Evolutionary conservation across 2,113 vertebrate species (phyloP), one percentile per base, ranked within the genome.

Genomic region (Nettapus auritus): DNA sequence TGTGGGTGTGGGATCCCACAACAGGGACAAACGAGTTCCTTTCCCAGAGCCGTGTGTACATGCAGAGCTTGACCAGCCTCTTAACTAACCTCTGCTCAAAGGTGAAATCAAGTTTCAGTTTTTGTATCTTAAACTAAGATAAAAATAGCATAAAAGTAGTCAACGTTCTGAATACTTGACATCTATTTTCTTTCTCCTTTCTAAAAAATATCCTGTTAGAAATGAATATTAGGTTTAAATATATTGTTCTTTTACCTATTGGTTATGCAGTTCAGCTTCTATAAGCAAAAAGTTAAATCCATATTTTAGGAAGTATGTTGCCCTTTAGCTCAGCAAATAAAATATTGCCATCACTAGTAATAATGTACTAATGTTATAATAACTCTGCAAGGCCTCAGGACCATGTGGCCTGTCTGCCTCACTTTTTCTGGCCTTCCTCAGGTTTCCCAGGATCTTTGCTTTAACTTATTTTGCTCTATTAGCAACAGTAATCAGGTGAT

Each of bases 281-380:
- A 26, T 42, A 76, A 86, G 17, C 5, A 34, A 31, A 26, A 77
- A 44, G 77, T 68, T 34, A 88, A 92, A 48, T 55, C 36, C 31
- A 34, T 55, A 21, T 75, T 71, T 66, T 68, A 81, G 75, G 56
- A 79, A 82, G 33, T 0, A 0, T 2, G 2, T 42, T 78, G 9
- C 13, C 11, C 12, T 53, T 11, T n/a, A 67, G 21, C 40, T 83
- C 21, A 56, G 14, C 38, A 67, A 77, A 26, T 44, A 80, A 82
- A 86, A 63, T 42, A 63, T 3, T 76, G 6, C 9, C 9, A 40
- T 63, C 20, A 17, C 10, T 29, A 52, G 33, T 53, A 75, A 78
- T 2, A 70, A 42, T 33, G 10, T 14, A 57, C 22, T 66, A 42
- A 73, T 59, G 18, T 11, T 63, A 3, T 7, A 71, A 67, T 5